Base-by-base conservation (phyloP, 2,888 invertebrate genomes). In the Bibio marci region DNA sequence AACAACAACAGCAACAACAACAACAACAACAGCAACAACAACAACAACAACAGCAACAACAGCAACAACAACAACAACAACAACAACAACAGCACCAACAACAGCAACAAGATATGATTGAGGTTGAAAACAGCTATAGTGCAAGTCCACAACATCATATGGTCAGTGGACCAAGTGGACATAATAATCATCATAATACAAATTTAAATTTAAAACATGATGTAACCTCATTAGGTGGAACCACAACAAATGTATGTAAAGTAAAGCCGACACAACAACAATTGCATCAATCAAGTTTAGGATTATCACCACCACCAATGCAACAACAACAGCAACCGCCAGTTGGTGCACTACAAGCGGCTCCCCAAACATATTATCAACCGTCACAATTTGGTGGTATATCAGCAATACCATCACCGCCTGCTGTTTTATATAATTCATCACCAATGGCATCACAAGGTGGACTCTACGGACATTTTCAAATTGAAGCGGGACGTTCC, bases 251-350 rank as follows among this genome's bases (percentile, higher is more conserved):
- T 58, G 80, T 80, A 41, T 80, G 80, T 63, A 80, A 80, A 68
- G 85, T 85, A 51, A 85, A 86, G 61, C 85, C 85, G 41, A 74
- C 73, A 4, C 86, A 88, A 58, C 88, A 86, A 61, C 72, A 85
- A 48, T 48, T 52, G 47, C 59, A 59, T 49, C 55, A 54, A 45
- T 49, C 52, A 6, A 49, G 55, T 1, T 57, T 69, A 50, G 67
- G 60, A 15, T 55, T 70, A 12, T 72, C 73, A 12, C 76, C 78
- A 26, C 77, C 78, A 4, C 69, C 69, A 44, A 73, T 69, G 46
- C 69, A 67, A 48, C 51, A 68, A 53, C 51, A 68, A 53, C n/a
- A n/a, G n/a, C n/a, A n/a, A n/a, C n/a, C n/a, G n/a, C n/a, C n/a
- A n/a, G n/a, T n/a, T n/a, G 55, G 66, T 55, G 54, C 63, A 55